phyloP scores from a whole-genome alignment of 1,140 invertebrate species.

The Dufourea novaeangliae region DNA sequence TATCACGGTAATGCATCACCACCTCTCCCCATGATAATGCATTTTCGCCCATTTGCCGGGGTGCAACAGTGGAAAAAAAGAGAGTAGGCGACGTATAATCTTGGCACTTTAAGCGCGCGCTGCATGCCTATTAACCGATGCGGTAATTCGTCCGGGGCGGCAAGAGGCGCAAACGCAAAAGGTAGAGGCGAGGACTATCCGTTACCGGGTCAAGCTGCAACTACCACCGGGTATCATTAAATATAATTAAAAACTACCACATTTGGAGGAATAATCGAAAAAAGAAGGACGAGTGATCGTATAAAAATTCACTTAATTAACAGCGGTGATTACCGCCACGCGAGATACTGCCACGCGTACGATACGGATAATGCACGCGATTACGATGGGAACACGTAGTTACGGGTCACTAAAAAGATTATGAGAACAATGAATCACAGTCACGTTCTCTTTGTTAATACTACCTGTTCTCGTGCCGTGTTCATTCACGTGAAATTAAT shows the following conservation, averaged over 20 bases:
- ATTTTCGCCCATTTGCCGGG: slow-evolving; percentile 46
- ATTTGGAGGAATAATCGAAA: slow-evolving; percentile 20
- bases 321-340: slow-evolving; percentile 15
- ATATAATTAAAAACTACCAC: slow-evolving; percentile 33
- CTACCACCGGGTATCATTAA: slow-evolving; percentile 28
- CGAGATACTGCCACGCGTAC: not conserved
- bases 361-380: slow-evolving; percentile 21
- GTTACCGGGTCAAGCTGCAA: slow-evolving; percentile 23
- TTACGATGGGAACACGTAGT: slow-evolving; percentile 29
- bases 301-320: slow-evolving; percentile 34
- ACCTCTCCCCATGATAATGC: slow-evolving; percentile 38
- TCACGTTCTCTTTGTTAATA: not conserved
- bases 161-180: slow-evolving; percentile 3
- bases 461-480: slow-evolving; percentile 28
- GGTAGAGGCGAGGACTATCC: slow-evolving; percentile 5
- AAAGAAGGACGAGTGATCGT: not conserved
- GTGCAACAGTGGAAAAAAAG: not conserved
- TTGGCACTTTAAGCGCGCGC: slow-evolving; percentile 50
- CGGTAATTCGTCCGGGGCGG: slow-evolving; percentile 36
- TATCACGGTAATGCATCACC: slow-evolving; percentile 47
- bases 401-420: slow-evolving; percentile 34
- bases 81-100: slow-evolving; percentile 38
- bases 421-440: slow-evolving; percentile 36
- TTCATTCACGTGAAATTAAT: slow-evolving; percentile 24
- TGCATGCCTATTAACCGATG: slow-evolving; percentile 46